These are phyloP conservation scores for Girardia tigrina DNA, from an alignment of 2,888 invertebrate genomes.

Conservation along the genomic window DNA sequence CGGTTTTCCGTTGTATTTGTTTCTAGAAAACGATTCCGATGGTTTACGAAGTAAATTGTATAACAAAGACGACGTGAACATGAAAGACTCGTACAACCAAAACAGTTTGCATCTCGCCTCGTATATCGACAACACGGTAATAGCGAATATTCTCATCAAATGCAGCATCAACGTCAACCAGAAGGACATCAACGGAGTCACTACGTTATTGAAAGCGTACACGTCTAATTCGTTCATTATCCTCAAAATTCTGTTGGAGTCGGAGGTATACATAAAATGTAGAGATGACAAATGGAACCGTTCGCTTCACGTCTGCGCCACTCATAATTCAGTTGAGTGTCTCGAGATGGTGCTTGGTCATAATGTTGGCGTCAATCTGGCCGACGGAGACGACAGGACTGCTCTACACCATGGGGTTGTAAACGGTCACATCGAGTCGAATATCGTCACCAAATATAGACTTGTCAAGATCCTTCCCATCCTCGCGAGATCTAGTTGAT, in stretches of 20 bases:
- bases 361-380: background rate
- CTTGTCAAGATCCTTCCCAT: too few species aligned
- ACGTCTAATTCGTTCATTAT: background rate
- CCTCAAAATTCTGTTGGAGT: background rate
- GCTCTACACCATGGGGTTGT: background rate
- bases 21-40: background rate
- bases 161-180: background rate
- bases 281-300: slow-evolving; percentile 2
- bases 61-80: background rate
- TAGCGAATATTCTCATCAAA: background rate
- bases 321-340: background rate
- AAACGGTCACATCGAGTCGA: background rate
- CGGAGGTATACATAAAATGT: background rate
- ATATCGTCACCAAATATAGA: too few species aligned
- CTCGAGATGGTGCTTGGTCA: background rate
- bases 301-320: slow-evolving; percentile 1
- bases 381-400: background rate
- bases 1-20: background rate
- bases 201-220: background rate
- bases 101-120: background rate
- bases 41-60: slow-evolving; percentile 1
- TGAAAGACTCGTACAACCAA: background rate
- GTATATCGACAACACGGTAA: background rate
- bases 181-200: background rate
- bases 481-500: too few species aligned